Evolutionary conservation across 2,797 vertebrate genomes (phyloP), one percentile per base, ranked within the genome.

Genomic region (Molossus molossus): DNA sequence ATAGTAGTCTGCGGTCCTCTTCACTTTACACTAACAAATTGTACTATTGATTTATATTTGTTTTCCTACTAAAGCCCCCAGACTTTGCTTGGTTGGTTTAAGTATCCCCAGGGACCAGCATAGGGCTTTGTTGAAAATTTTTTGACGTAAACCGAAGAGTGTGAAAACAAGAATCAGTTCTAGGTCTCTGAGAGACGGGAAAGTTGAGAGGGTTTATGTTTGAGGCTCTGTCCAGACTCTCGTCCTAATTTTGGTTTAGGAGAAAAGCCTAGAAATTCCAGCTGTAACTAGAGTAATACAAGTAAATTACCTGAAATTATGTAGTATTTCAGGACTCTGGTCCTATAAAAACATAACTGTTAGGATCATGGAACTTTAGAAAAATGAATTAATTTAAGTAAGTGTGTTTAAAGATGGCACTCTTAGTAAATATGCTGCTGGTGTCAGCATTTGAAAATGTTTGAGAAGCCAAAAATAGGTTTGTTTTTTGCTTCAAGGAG

Each of bases 381-480:
- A 60, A 96, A 95, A 87, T 55, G 72, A 96, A 82, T 58, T 69
- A 81, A 55, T 84, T 81, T 65, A 86, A 57, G 69, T 45, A 90
- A 87, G 33, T n/a, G 6, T 77, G 55, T 73, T 94, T 82, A 86
- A 77, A 90, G 50, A 84, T 67, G 33, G 37, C 50, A 37, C 29
- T 77, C 25, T 60, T 91, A 40, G 72, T 62, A 76, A 70, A 72
- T 53, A 29, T 79, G 20, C n/a, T 88, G 11, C n/a, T 17, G 55
- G 17, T 82, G 67, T 73, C 57, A 85, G 77, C 62, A 92, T 87
- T 91, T 87, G 1, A 86, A 90, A 90, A 87, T 20, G 29, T 33
- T 87, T 60, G 64, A 87, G 80, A 72, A 58, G n/a, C 12, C 18
- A 10, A 40, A 60, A 84, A 76, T 14, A 65, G 21, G 58, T 94